These are phyloP conservation scores for Chaitophorus viminalis DNA, from an alignment of 2,888 invertebrate species.

Conservation along the genomic window DNA sequence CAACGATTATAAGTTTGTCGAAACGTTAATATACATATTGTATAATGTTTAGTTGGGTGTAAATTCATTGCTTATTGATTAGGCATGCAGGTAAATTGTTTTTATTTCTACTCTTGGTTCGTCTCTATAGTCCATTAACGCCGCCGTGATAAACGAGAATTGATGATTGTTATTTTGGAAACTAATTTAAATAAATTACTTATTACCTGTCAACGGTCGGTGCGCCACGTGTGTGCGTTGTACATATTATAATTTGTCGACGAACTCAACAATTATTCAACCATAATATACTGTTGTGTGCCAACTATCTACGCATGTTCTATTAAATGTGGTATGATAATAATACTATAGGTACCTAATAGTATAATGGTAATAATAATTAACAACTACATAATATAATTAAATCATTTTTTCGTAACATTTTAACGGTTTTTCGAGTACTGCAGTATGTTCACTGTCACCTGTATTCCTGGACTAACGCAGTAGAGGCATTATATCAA, in stretches of 20 bases:
- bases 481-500: background rate
- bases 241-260: background rate
- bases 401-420: background rate
- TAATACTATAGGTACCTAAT: no score
- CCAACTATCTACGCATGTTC: no score
- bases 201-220: background rate
- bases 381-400: no score
- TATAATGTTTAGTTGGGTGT: background rate
- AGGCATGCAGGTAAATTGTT: constrained; percentile 28
- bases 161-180: constrained; percentile 37
- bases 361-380: no score
- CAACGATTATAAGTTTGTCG: background rate
- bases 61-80: background rate
- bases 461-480: background rate
- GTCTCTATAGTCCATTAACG: background rate
- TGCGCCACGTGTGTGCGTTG: background rate
- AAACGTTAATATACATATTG: background rate
- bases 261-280: background rate
- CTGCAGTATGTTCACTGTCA: background rate
- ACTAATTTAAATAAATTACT: constrained; percentile 42
- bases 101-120: background rate
- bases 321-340: no score
- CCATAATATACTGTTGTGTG: no score
- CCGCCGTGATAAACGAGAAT: constrained; percentile 35
- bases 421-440: background rate